Base-by-base conservation (phyloP, 2,888 invertebrate species). In the Sturmia bella region DNA sequence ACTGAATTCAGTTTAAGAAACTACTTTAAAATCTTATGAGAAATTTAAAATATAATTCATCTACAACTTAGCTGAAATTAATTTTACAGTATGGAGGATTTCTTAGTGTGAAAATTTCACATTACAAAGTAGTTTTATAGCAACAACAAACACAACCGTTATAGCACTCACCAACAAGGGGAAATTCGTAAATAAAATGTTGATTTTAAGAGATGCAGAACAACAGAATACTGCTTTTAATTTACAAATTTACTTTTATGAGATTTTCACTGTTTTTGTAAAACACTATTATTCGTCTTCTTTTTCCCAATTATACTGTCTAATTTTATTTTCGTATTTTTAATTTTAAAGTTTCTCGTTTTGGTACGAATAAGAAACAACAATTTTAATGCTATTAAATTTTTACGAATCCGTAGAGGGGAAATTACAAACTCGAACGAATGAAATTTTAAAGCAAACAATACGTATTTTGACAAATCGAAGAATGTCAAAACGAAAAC, bases 381-480 rank as follows among this genome's bases (percentile, higher is more conserved):
- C 63, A 75, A 75, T 41, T 56, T 84, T 80, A 74, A 43, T 19
- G 17, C 21, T 15, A 45, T 56, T 77, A 50, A 48, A 24, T 70
- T 61, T 41, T 27, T 19, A 70, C 64, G 32, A 66, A 74, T 66
- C 37, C 21, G 63, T 72, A 56, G 24, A 78, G 82, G 78, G 81
- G 82, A 41, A 77, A 80, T 76, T 57, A 24, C 54, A 80, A 77
- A 73, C 61, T 76, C 74, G 78, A 83, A 83, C 76, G 69, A 74
- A 75, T 54, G 15, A 43, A 69, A 74, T 72, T 61, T 56, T 73
- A 43, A 56, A 54, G 70, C 70, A 73, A 73, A 56, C 54, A 75
- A 72, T 73, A 74, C 70, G 74, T 72, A 84, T 80, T 84, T 82
- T 83, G 83, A 85, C 84, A 86, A 83, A 59, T 84, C 78, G 76